Conservation (phyloP, 1,140 invertebrate species). For the Callitettix versicolor region DNA sequence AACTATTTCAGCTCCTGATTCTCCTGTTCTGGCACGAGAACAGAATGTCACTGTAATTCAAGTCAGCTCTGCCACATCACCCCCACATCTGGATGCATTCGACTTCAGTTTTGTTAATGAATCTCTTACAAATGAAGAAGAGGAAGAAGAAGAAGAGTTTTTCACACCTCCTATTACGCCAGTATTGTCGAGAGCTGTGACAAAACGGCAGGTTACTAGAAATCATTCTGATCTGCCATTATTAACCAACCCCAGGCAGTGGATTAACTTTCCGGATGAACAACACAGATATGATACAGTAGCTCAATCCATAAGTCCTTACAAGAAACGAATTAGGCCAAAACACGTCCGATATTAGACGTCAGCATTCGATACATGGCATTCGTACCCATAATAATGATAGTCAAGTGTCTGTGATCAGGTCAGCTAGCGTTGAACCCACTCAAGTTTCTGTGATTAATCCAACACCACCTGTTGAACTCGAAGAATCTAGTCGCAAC, state of each 20-base stretch:
- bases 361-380: too few relatives aligned
- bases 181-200: conserved; percentile 7
- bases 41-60: conserved; percentile 27
- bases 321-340: too few relatives aligned
- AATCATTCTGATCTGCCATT: not conserved
- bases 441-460: too few relatives aligned
- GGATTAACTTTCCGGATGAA: not conserved
- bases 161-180: conserved; percentile 22
- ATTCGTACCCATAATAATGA: too few relatives aligned
- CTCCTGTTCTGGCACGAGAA: not conserved
- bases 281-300: too few relatives aligned
- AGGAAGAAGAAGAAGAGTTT: conserved; percentile 18
- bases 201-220: not conserved
- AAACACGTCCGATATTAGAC: too few relatives aligned
- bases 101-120: conserved; percentile 20
- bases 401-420: too few relatives aligned
- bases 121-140: conserved; percentile 10
- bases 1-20: conserved; percentile 15
- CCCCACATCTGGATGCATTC: conserved; percentile 8
- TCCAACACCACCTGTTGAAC: too few relatives aligned
- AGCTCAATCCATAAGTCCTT: too few relatives aligned
- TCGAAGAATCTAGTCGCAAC: not conserved
- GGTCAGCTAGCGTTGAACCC: too few relatives aligned
- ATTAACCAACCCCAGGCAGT: conserved; percentile 6
- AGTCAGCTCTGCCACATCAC: conserved; percentile 18